Evolutionary conservation across 2,888 invertebrate genomes (phyloP).

Genomic region (Rhorus exstirpatorius): DNA sequence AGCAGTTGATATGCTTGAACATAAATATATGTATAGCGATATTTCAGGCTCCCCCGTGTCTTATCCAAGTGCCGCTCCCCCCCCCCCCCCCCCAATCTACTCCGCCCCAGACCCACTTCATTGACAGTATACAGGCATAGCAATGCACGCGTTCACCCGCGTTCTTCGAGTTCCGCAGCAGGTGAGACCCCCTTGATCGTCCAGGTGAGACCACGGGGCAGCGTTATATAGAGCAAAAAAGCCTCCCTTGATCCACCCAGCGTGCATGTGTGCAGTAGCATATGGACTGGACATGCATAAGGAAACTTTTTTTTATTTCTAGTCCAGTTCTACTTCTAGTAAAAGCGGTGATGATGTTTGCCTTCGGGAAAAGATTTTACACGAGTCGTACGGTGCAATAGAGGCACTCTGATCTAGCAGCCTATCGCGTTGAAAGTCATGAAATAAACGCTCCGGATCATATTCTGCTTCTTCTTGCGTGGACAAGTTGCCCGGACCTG

Average conservation of each 20-base stretch:
- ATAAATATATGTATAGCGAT: constrained; percentile 13
- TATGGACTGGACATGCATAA: neutral
- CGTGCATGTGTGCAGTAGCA: constrained; percentile 1
- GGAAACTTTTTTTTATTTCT: too few relatives aligned
- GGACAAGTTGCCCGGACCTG: too few relatives aligned
- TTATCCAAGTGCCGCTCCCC: constrained; percentile 75
- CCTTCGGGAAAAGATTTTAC: too few relatives aligned
- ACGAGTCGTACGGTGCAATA: too few relatives aligned
- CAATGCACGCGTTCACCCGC: constrained; percentile 43
- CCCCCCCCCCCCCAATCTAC: constrained; percentile 69
- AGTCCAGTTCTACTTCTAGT: too few relatives aligned
- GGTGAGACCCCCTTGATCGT: constrained; percentile 67
- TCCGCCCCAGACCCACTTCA: constrained; percentile 15
- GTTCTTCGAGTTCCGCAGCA: constrained; percentile 69
- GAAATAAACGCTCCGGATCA: too few relatives aligned
- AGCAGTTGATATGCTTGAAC: neutral
- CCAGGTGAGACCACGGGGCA: constrained; percentile 53
- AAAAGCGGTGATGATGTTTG: too few relatives aligned
- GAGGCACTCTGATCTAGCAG: too few relatives aligned
- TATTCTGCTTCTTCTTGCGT: too few relatives aligned
- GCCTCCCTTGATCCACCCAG: constrained; percentile 22
- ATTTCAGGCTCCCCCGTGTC: constrained; percentile 68
- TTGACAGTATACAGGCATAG: neutral
- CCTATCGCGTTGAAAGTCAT: too few relatives aligned
- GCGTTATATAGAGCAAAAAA: constrained; percentile 23